phyloP scores from a whole-genome alignment of 1,140 invertebrate species.

The Papilio machaon region DNA sequence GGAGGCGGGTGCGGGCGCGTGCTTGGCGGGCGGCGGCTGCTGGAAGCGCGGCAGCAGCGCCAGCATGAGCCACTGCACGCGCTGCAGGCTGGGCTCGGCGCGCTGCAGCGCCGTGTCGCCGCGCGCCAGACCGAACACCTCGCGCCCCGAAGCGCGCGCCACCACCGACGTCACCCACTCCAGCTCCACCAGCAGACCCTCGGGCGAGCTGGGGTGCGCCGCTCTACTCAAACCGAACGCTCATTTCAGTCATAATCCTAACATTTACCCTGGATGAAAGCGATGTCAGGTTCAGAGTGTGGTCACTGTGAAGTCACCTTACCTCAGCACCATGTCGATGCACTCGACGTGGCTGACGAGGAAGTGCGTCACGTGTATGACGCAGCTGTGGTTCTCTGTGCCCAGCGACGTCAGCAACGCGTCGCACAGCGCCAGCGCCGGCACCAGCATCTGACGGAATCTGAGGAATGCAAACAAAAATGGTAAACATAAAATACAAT shows the following conservation, averaged over 20 bases:
- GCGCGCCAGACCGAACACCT: constrained; percentile 58
- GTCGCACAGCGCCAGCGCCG: constrained; percentile 90
- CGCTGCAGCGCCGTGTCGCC: constrained; percentile 67
- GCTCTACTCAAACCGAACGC: constrained; percentile 66
- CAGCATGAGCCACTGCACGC: constrained; percentile 87
- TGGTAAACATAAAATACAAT: background rate
- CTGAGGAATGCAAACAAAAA: constrained; percentile 71
- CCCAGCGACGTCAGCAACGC: constrained; percentile 91
- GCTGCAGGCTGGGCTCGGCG: constrained; percentile 79
- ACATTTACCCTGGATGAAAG: too few relatives aligned
- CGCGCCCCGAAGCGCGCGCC: constrained; percentile 86
- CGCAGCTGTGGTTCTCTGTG: constrained; percentile 90
- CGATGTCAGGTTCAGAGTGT: too few relatives aligned
- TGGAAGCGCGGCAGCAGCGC: constrained; percentile 87
- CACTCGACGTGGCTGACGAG: constrained; percentile 91
- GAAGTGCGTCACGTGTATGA: constrained; percentile 90
- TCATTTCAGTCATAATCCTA: too few relatives aligned
- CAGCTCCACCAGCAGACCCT: constrained; percentile 86
- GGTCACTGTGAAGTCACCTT: background rate
- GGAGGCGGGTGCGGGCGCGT: constrained; percentile 18
- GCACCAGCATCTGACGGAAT: constrained; percentile 91
- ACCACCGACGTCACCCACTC: constrained; percentile 90
- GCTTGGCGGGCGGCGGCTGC: constrained; percentile 43
- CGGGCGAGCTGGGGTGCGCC: constrained; percentile 84
- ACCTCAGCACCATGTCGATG: constrained; percentile 88